Base-by-base conservation (phyloP, 1,140 invertebrate genomes). In the Scaptomyza pallida region DNA sequence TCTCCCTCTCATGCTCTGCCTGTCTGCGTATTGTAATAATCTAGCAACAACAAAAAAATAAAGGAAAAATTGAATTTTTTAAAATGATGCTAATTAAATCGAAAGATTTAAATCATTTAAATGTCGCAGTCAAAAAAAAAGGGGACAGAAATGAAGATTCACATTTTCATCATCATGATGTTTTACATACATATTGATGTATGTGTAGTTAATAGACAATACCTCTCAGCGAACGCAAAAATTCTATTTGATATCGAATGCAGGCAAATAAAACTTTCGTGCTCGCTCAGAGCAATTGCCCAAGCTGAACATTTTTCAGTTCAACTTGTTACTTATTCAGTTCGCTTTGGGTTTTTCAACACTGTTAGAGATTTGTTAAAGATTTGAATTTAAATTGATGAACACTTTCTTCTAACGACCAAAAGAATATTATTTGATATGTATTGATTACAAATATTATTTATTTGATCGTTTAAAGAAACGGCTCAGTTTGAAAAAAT, bases 1-100 rank as follows among this genome's bases (percentile, higher is more conserved):
- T 44, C 4, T 41, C 12, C 8, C 33, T n/a, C 12, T 5, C 13
- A 13, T 43, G 41, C 23, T 26, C 3, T 23, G 47, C 35, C 13
- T 30, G 33, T 67, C 35, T 60, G 41, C 56, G 69, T 72, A 72
- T 83, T 83, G 67, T 78, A 75, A 82, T 83, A 82, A 82, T 64
- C 71, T 45, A 43, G 37, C 71, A 75, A 75, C 69, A 83, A 72
- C 67, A 72, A 82, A 83, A 70, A 83, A 60, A 65, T 33, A 78
- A n/a, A n/a, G n/a, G n/a, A n/a, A n/a, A n/a, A 83, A 83, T 83
- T 75, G 63, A 83, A 78, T 83, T 83, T 75, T 70, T 83, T 83
- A 83, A 83, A 83, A 78, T 78, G 79, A 83, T 75, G 72, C 79
- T 82, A 83, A 83, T 83, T 83, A 83, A 83, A 83, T 78, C 72